Base-by-base conservation (phyloP, 2,797 vertebrate species). In the Ara ararauna region DNA sequence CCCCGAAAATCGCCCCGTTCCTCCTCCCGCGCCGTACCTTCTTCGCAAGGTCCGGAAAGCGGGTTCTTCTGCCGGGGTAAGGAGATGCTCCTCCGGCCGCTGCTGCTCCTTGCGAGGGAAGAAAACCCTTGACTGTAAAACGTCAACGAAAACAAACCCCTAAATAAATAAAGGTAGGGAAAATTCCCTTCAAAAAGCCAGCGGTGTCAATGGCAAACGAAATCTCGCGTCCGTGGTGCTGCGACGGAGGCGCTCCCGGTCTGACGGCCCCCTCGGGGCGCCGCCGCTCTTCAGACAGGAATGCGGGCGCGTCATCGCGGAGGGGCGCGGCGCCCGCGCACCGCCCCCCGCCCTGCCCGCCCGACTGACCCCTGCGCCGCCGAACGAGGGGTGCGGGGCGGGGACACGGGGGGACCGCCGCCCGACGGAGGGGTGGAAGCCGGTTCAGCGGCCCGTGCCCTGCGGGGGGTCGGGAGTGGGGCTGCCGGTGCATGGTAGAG, bases 251-350 rank as follows among this genome's bases (percentile, higher is more conserved):
- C 83, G 66, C 67, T 85, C 27, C 16, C 51, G 12, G 1, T 96
- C 94, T 97, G 74, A 48, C 61, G 72, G 88, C 30, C 53, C 91
- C 66, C 66, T 65, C 47, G 19, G 66, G 66, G 70, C 29, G 78
- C 94, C 77, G 70, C 83, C 7, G 86, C 75, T 97, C 96, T 97
- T 97, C 77, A 95, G 83, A 58, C 89, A 67, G 81, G 96, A 93
- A 93, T 93, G 93, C 47, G 65, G 87, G 36, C 89, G 87, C 83
- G 94, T 82, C 94, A 82, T 29, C 42, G 38, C 32, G 13, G 22
- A 72, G 80, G 92, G 93, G 92, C 76, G 95, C 89, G 56, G 89
- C 51, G 47, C 74, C 34, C 89, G 54, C 75, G 93, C 67, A 9
- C 47, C 26, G 64, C 87, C 67, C 80, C 1, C 89, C 82, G 38